Conservation (phyloP, 2,113 vertebrate genomes). For the Thermophis baileyi region DNA sequence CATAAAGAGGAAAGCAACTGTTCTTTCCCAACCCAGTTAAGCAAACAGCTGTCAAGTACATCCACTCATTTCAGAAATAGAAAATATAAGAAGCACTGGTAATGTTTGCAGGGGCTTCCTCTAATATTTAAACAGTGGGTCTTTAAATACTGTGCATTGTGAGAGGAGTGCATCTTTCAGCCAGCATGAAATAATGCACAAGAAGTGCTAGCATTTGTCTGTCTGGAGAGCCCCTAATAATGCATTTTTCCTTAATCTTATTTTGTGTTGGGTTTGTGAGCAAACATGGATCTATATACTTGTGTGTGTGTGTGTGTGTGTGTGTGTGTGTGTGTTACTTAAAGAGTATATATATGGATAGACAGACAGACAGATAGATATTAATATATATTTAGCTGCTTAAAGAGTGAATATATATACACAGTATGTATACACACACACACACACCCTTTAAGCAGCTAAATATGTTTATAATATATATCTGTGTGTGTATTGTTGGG, state of each 20-base stretch:
- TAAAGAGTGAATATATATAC: too few species aligned
- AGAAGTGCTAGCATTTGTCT: background rate
- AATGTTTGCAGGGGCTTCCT: background rate
- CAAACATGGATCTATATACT: background rate
- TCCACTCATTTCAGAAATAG: conserved; percentile 7
- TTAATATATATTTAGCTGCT: too few species aligned
- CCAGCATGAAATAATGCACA: background rate
- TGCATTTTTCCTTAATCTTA: background rate
- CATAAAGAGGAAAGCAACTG: background rate
- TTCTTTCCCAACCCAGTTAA: background rate
- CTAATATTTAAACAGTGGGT: background rate
- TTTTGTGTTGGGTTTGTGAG: background rate
- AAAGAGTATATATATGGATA: too few species aligned
- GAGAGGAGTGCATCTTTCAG: background rate
- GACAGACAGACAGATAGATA: too few species aligned
- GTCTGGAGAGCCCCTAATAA: background rate
- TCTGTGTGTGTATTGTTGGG: too few species aligned
- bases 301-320: background rate
- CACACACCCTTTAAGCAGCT: background rate
- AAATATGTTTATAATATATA: too few species aligned
- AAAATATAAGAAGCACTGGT: background rate
- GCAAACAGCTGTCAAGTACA: conserved; percentile 13
- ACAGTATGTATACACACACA: too few species aligned
- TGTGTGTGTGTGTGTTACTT: background rate
- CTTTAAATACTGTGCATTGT: background rate